Evolutionary conservation across 2,797 vertebrate genomes (phyloP).

Genomic region (Loris lydekkerianus): DNA sequence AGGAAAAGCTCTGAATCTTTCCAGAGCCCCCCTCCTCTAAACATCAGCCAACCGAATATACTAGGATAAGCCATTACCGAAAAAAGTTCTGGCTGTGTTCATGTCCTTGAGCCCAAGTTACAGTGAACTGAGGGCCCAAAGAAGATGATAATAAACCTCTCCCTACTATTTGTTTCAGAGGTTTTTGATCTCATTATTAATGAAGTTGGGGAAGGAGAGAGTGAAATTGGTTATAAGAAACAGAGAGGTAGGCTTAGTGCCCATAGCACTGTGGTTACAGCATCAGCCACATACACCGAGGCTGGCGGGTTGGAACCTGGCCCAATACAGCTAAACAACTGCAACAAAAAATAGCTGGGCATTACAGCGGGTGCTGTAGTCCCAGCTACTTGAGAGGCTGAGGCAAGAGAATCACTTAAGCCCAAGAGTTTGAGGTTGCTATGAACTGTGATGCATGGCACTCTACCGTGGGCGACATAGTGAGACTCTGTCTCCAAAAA

Average conservation of each 20-base stretch:
- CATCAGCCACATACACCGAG: too few species aligned
- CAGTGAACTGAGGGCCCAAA: background rate
- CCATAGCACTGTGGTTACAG: too few species aligned
- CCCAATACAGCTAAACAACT: too few species aligned
- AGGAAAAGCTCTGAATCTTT: background rate
- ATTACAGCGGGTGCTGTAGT: too few species aligned
- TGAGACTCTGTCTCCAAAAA: too few species aligned
- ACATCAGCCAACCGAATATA: background rate
- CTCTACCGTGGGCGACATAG: too few species aligned
- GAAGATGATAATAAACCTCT: background rate
- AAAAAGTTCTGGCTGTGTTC: background rate
- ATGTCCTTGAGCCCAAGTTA: background rate
- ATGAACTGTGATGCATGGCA: too few species aligned
- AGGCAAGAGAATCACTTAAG: too few species aligned
- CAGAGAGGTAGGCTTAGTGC: background rate
- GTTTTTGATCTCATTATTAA: constrained; percentile 8
- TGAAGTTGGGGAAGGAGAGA: background rate
- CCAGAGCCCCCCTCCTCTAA: background rate
- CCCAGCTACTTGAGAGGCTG: too few species aligned
- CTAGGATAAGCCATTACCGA: background rate
- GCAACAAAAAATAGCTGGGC: too few species aligned
- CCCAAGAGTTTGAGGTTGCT: too few species aligned
- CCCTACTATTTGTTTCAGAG: background rate
- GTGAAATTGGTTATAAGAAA: background rate
- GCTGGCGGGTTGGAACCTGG: too few species aligned